Percentiles rank a stretch among this genome's conserved stretches.
phyloP scores from a whole-genome alignment of 1,140 invertebrate species.

The Pogonomyrmex californicus region DNA sequence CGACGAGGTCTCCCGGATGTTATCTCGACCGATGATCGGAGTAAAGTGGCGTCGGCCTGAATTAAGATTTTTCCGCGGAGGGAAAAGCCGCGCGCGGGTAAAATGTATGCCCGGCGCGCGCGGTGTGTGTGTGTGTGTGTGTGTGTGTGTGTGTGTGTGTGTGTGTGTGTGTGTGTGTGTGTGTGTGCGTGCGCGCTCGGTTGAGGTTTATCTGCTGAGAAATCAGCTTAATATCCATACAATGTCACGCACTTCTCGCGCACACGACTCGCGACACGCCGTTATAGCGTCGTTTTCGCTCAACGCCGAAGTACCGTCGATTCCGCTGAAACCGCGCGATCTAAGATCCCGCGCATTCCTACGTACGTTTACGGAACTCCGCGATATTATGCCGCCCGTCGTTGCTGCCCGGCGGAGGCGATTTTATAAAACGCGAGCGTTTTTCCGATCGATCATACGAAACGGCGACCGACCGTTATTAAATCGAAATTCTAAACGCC shows the following conservation, averaged over 20 bases:
- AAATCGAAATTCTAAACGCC: slow-evolving; percentile 9
- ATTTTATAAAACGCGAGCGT: slow-evolving; percentile 29
- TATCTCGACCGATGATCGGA: slow-evolving; percentile 14
- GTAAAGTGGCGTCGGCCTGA: slow-evolving; percentile 65
- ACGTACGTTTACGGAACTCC: slow-evolving; percentile 21
- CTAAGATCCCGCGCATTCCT: slow-evolving; percentile 51
- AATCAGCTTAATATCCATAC: slow-evolving; percentile 86
- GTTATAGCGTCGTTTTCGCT: slow-evolving; percentile 68
- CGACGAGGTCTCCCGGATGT: not conserved
- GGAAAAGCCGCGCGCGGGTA: slow-evolving; percentile 48
- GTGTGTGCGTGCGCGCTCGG: slow-evolving; percentile 2
- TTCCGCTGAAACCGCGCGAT: slow-evolving; percentile 47
- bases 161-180: too few relatives aligned
- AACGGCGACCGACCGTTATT: not conserved
- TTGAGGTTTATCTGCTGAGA: slow-evolving; percentile 76
- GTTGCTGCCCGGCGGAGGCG: not conserved
- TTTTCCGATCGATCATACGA: slow-evolving; percentile 15
- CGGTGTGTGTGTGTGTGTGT: too few relatives aligned
- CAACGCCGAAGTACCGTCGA: slow-evolving; percentile 53
- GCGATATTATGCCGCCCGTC: not conserved
- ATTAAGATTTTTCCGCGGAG: slow-evolving; percentile 73
- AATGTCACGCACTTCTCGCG: slow-evolving; percentile 83
- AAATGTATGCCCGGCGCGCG: slow-evolving; percentile 15
- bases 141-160: too few relatives aligned
- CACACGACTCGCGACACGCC: slow-evolving; percentile 65